Evolutionary conservation across 2,797 vertebrate species (phyloP), one percentile per base, ranked within the genome.

Genomic region (Aselliscus stoliczkanus): DNA sequence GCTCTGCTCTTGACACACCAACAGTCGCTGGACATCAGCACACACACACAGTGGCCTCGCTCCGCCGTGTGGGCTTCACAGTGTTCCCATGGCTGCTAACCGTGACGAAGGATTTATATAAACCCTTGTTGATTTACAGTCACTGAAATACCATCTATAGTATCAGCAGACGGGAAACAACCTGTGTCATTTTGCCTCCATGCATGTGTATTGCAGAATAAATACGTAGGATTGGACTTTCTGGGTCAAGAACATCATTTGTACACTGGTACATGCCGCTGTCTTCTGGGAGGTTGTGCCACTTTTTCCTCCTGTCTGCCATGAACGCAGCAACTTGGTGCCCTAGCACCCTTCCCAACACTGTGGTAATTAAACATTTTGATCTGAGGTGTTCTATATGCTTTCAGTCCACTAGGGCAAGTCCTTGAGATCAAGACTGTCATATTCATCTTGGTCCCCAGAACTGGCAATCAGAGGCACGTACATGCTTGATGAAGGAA

Each of bases 1-100:
- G 0, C 18, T 4, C 15, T 14, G 0, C 1, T 2, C 29, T 8
- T 37, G 31, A 50, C 42, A 7, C 10, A 3, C 6, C 5, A 15
- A 7, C 4, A 2, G 64, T 42, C 29, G n/a, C n/a, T 34, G 4
- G 2, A 3, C 31, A 6, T 7, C 13, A 47, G 31, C 31, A 17
- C 29, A 0, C 5, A 3, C 10, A 10, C 47, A 50, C 12, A 73
- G 29, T 8, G 11, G 37, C 56, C 25, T 64, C 54, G 2, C 44
- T 37, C 14, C 42, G 47, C 13, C 21, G 7, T 21, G 1, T 9
- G 3, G n/a, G 42, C 18, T 58, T n/a, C 60, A 10, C 29, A 17
- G 23, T 18, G 1, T 27, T 37, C 37, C 13, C 10, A 13, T 31
- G 10, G 20, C 25, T 1, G 25, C 47, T 15, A 0, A 42, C 34